phyloP scores from a whole-genome alignment of 2,797 vertebrate genomes.

The Micropoecilia bifurca region DNA sequence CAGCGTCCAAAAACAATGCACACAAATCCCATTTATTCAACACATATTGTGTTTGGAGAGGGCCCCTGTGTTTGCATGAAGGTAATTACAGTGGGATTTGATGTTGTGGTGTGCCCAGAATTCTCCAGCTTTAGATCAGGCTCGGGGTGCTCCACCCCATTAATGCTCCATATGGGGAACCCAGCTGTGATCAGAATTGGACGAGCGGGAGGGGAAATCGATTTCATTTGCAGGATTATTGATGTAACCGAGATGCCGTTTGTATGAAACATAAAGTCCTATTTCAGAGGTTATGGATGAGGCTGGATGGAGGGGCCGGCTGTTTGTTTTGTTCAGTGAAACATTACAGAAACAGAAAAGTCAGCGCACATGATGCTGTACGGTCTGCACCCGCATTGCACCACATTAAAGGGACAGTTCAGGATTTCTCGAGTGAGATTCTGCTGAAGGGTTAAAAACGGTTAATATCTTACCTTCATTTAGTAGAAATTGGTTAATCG shows the following conservation, averaged over 20 bases:
- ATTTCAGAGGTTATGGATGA: constrained; percentile 85
- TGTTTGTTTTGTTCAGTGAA: constrained; percentile 84
- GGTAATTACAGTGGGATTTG: constrained; percentile 88
- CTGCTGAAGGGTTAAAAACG: not conserved
- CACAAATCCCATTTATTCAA: constrained; percentile 82
- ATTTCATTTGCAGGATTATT: constrained; percentile 89
- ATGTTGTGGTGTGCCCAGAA: constrained; percentile 84
- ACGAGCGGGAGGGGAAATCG: constrained; percentile 86
- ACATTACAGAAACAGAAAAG: constrained; percentile 79
- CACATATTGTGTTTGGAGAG: constrained; percentile 76
- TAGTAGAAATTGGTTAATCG: not conserved
- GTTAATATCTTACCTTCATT: not conserved
- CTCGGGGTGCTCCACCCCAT: constrained; percentile 84
- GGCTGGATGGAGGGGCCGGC: constrained; percentile 78
- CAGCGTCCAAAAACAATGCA: constrained; percentile 77
- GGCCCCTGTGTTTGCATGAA: constrained; percentile 83
- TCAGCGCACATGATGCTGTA: constrained; percentile 61
- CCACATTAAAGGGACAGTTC: constrained; percentile 54
- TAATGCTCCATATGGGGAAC: constrained; percentile 86
- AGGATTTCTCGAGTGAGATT: not conserved
- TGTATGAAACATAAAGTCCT: constrained; percentile 87
- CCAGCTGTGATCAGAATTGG: constrained; percentile 88
- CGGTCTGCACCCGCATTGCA: constrained; percentile 64
- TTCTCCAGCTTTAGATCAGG: constrained; percentile 84
- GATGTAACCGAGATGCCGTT: constrained; percentile 83